phyloP scores from a whole-genome alignment of 2,113 vertebrate species.

The Mola mola region DNA sequence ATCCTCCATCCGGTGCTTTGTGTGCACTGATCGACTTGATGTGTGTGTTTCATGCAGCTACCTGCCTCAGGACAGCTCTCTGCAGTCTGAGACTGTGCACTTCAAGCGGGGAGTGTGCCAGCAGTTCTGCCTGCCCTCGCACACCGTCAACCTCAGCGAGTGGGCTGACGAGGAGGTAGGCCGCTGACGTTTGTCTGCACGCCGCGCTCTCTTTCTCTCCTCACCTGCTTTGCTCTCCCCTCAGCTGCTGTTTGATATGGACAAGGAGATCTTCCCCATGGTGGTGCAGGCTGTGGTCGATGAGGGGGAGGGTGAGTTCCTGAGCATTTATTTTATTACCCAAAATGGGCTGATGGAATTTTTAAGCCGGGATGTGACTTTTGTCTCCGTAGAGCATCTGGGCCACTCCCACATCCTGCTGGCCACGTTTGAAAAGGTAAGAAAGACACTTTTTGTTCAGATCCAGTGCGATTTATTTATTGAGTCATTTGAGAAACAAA shows the following conservation, averaged over 20 bases:
- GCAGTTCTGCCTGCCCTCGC: conserved; percentile 96
- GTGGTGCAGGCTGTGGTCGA: conserved; percentile 95
- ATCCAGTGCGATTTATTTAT: too few species aligned
- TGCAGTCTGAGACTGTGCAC: conserved; percentile 94
- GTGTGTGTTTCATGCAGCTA: conserved; percentile 81
- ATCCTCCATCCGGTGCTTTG: too few species aligned
- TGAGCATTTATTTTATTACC: neutral
- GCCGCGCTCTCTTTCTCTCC: neutral
- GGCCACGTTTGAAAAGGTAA: conserved; percentile 97
- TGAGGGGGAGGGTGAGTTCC: conserved; percentile 87
- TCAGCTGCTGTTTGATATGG: conserved; percentile 93
- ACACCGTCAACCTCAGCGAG: conserved; percentile 92
- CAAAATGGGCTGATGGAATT: too few species aligned
- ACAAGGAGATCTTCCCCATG: conserved; percentile 94
- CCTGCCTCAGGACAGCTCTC: conserved; percentile 89
- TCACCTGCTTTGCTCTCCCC: neutral
- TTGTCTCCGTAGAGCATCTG: conserved; percentile 84
- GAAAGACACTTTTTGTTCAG: too few species aligned
- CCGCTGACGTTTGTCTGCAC: neutral
- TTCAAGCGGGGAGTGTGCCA: conserved; percentile 95
- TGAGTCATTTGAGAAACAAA: too few species aligned
- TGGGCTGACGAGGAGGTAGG: conserved; percentile 96
- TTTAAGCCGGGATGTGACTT: neutral
- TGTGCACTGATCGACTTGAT: too few species aligned
- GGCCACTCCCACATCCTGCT: conserved; percentile 95